Base-by-base conservation (phyloP, 2,113 vertebrate genomes). In the Mormyrus lacerda region DNA sequence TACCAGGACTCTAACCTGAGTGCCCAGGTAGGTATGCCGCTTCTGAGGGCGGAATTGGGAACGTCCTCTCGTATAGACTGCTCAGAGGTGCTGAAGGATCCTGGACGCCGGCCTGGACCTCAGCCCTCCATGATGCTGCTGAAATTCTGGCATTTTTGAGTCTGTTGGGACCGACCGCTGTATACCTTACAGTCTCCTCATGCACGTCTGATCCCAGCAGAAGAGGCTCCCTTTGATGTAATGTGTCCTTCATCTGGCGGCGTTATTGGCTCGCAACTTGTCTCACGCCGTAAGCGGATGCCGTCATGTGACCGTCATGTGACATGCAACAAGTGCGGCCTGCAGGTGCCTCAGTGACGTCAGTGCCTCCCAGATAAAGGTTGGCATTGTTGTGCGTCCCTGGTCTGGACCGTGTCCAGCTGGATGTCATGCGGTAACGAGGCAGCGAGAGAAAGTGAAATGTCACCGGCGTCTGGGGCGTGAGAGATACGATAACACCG, bases 401-500 rank as follows among this genome's bases (percentile, higher is more conserved):
- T 44, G 39, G 39, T 39, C 76, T 89, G 65, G 69, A 89, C 42
- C 0, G 51, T 17, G 35, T 19, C 82, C 90, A 92, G 87, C n/a
- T 21, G 27, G 89, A 73, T 84, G 65, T 90, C 89, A 91, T 91
- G 87, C 27, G 89, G 85, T 89, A 88, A 90, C 88, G 53, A 89
- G 84, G 44, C 76, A 85, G 85, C 87, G 51, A 89, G 88, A 76
- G 88, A 90, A 91, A 87, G 89, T 89, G 87, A 91, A 90, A 91
- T 91, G 89, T 91, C 91, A 90, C 45, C 90, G 90, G 90, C 88
- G 91, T 91, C 89, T 86, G 88, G 90, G 61, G 90, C 89, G 91
- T 87, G 89, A 73, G 90, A 88, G 94, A 93, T 88, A 90, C 90
- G 91, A 92, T 91, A 91, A 93, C 92, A 94, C 92, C 93, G 88